A percentile compares a stretch with the other conserved stretches of the same genome.
phyloP scores from a whole-genome alignment of 1,140 invertebrate genomes.

The Hetaerina americana region DNA sequence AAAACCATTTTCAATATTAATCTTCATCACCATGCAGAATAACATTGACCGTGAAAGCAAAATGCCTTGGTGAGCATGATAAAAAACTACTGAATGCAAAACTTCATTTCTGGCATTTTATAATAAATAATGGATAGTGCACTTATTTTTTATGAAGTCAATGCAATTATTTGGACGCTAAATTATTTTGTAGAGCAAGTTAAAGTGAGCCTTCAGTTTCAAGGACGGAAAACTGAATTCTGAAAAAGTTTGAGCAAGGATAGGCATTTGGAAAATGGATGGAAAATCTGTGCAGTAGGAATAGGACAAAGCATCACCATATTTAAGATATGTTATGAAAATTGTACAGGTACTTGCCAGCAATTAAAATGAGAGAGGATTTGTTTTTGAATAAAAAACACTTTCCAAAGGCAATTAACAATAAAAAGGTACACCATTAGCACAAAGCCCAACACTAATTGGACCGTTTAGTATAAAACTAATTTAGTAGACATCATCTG shows the following conservation, averaged over 20 bases:
- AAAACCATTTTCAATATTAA: too few relatives aligned
- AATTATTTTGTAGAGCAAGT: neutral
- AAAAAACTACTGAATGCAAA: too few relatives aligned
- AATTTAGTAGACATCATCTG: constrained; percentile 31
- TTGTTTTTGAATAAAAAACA: neutral
- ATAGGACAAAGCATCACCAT: neutral
- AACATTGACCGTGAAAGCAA: too few relatives aligned
- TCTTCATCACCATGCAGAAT: too few relatives aligned
- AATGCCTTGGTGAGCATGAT: too few relatives aligned
- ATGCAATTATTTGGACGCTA: neutral
- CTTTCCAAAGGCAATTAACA: neutral
- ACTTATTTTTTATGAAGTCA: too few relatives aligned
- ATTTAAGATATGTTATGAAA: neutral
- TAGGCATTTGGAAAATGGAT: neutral
- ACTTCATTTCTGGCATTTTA: too few relatives aligned
- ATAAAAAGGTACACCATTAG: neutral
- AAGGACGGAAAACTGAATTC: neutral
- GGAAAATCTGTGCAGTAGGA: neutral
- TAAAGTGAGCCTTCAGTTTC: neutral
- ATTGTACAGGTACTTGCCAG: neutral
- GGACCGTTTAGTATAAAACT: neutral
- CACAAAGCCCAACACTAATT: neutral
- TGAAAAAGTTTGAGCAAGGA: neutral
- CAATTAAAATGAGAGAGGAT: neutral
- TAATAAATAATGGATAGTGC: too few relatives aligned